Evolutionary conservation across 2,888 invertebrate genomes (phyloP), one percentile per base, ranked within the genome.

Genomic region (Pseudococcus longispinus): DNA sequence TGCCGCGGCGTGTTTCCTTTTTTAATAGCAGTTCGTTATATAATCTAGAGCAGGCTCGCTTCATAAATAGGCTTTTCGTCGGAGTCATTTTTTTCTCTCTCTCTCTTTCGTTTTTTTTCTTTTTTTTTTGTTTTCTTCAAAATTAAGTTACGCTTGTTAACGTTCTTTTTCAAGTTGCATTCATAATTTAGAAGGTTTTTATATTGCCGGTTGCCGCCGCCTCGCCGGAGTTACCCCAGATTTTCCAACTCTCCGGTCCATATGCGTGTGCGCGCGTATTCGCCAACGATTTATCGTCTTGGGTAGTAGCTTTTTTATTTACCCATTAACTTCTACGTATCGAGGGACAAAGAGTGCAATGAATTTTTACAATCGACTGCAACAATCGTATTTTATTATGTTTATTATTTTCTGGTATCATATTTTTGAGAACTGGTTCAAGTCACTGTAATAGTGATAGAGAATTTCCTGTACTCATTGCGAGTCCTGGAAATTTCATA

Each of bases 61-160:
- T 65, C 65, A 26, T 65, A 65, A 65, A 65, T 65, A 65, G 65
- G 65, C 65, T 65, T 65, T 65, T 51, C 51, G 51, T 51, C n/a
- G 51, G 51, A 51, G 51, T 51, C 51, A 51, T 51, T 51, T 51
- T 51, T 51, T n/a, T n/a, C 51, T 51, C 44, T n/a, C 51, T 51
- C 51, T 18, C 51, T n/a, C 5, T 4, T 13, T 15, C 15, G 18
- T 51, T 51, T 51, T 51, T 65, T n/a, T n/a, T n/a, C n/a, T n/a
- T 55, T 55, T 55, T 55, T 65, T 65, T 23, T 65, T 23, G 23
- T 65, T 65, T 65, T 65, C 65, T 65, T 65, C 26, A 65, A 65
- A 65, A 65, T 65, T 65, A 65, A 65, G 65, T 65, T 65, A 65
- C 65, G 65, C 65, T 65, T 65, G 65, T 26, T 65, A 65, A 65